A percentile compares a stretch with the other conserved stretches of the same genome.
Conservation (phyloP, 1,140 invertebrate genomes). For the Antheraea mylitta region DNA sequence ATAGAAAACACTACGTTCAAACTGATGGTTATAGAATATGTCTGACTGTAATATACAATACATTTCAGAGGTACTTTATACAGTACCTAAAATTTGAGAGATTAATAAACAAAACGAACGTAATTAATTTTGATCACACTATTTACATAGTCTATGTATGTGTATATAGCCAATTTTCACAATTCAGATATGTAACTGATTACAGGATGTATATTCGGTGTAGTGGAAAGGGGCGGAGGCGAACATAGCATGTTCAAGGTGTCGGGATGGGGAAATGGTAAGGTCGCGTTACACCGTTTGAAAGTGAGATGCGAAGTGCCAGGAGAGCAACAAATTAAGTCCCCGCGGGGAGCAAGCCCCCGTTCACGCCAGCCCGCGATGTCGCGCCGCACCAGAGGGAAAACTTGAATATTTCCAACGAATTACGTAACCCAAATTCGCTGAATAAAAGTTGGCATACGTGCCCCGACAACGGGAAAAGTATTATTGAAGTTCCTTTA, state of each 20-base stretch:
- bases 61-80: too few species aligned
- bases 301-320: slow-evolving; percentile 76
- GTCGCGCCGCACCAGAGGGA: slow-evolving; percentile 60
- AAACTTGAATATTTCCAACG: slow-evolving; percentile 71
- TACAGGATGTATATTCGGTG: slow-evolving; percentile 1
- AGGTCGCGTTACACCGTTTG: slow-evolving; percentile 74
- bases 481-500: slow-evolving; percentile 51
- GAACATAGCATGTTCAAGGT: slow-evolving; percentile 50
- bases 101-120: too few species aligned
- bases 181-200: background rate
- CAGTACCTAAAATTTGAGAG: too few species aligned
- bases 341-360: slow-evolving; percentile 62
- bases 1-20: too few species aligned
- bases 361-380: slow-evolving; percentile 47
- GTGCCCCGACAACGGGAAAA: slow-evolving; percentile 50
- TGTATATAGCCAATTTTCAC: background rate
- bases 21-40: too few species aligned
- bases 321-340: slow-evolving; percentile 78
- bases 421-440: slow-evolving; percentile 70
- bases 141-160: background rate
- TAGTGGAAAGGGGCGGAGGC: slow-evolving; percentile 25
- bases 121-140: too few species aligned
- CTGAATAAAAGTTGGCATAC: slow-evolving; percentile 65
- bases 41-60: too few species aligned
- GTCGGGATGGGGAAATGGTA: slow-evolving; percentile 51